Conservation (phyloP, 1,140 invertebrate species). For the Drosophila pachea region DNA sequence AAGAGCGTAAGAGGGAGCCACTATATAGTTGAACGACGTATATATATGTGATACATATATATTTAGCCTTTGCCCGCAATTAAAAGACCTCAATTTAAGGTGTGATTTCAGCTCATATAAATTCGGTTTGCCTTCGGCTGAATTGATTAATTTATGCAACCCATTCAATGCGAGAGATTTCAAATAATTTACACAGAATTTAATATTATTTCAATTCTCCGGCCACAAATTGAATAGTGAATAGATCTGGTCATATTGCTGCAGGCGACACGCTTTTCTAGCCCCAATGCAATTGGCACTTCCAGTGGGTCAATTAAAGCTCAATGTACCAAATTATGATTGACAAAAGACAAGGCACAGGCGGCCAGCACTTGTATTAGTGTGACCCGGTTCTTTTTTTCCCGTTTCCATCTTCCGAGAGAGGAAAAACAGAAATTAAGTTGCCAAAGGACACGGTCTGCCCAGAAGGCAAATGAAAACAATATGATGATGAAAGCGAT, state of each 20-base stretch:
- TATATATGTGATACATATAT: too few relatives aligned
- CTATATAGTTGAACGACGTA: conserved; percentile 27
- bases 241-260: neutral
- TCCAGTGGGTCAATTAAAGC: conserved; percentile 48
- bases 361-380: conserved; percentile 48
- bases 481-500: conserved; percentile 56
- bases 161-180: too few relatives aligned
- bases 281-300: conserved; percentile 8
- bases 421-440: conserved; percentile 65
- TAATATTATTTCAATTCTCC: too few relatives aligned
- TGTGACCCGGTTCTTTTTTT: conserved; percentile 51
- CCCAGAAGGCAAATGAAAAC: conserved; percentile 68
- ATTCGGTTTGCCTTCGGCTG: too few relatives aligned
- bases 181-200: too few relatives aligned
- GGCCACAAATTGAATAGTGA: too few relatives aligned
- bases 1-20: neutral
- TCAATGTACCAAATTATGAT: conserved; percentile 53
- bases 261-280: neutral
- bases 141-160: too few relatives aligned
- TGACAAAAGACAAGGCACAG: conserved; percentile 45
- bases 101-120: too few relatives aligned
- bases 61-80: too few relatives aligned
- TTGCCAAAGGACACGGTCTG: conserved; percentile 50
- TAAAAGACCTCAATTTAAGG: too few relatives aligned
- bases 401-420: neutral